Evolutionary conservation across 2,797 vertebrate genomes (phyloP).

Genomic region (Triplophysa yarkandensis): DNA sequence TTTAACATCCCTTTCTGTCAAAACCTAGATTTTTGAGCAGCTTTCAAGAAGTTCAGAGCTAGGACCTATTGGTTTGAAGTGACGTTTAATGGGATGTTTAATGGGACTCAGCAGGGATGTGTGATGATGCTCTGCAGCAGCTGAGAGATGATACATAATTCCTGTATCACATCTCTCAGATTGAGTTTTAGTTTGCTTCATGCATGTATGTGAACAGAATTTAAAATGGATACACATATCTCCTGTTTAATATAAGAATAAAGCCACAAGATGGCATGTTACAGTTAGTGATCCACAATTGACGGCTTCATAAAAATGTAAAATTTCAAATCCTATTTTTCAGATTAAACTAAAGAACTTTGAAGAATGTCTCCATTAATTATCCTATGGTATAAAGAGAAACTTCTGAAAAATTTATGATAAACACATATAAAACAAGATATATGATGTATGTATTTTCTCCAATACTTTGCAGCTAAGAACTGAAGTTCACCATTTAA

Average conservation of each 20-base stretch:
- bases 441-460: too few relatives aligned
- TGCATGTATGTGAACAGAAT: background rate
- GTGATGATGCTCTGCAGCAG: background rate
- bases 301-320: too few relatives aligned
- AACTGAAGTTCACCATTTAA: too few relatives aligned
- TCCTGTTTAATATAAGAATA: background rate
- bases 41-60: slow-evolving; percentile 43
- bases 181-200: background rate
- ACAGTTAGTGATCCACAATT: too few relatives aligned
- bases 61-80: slow-evolving; percentile 45
- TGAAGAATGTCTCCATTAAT: too few relatives aligned
- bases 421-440: too few relatives aligned
- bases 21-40: slow-evolving; percentile 46
- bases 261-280: background rate
- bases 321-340: too few relatives aligned
- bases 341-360: too few relatives aligned
- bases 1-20: slow-evolving; percentile 43
- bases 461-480: too few relatives aligned
- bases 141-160: background rate
- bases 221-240: background rate
- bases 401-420: too few relatives aligned
- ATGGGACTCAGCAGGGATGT: slow-evolving; percentile 33
- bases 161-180: background rate
- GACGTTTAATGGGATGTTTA: slow-evolving; percentile 38
- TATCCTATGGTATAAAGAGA: too few relatives aligned